A percentile compares a stretch with the other conserved stretches of the same genome.
Conservation (phyloP, 1,140 invertebrate species). For the Lepidurus couesii region DNA sequence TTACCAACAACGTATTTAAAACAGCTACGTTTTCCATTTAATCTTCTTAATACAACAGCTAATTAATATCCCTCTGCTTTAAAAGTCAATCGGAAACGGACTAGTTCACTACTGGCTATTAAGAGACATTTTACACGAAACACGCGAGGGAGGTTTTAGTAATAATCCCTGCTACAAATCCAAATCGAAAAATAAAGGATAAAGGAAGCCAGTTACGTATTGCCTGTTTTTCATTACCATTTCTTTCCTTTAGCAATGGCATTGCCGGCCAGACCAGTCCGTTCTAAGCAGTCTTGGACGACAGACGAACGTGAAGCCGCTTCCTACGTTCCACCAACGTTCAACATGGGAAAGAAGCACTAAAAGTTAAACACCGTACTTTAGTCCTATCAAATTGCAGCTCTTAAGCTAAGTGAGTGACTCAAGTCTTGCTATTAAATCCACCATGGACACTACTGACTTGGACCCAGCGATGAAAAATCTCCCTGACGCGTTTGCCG, state of each 20-base stretch:
- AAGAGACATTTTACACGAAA: too few relatives aligned
- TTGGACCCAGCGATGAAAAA: constrained; percentile 3
- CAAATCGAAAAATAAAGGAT: background rate
- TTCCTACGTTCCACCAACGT: background rate
- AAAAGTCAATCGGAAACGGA: too few relatives aligned
- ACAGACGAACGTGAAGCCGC: background rate
- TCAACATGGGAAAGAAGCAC: background rate
- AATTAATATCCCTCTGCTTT: too few relatives aligned
- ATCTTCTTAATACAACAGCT: too few relatives aligned
- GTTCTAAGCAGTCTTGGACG: background rate
- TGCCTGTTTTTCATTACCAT: background rate
- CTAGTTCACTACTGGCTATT: too few relatives aligned
- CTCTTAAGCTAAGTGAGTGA: background rate
- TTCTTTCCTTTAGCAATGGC: background rate
- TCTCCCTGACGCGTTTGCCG: background rate
- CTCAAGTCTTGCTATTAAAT: background rate
- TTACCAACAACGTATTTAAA: too few relatives aligned
- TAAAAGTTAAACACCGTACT: constrained; percentile 5
- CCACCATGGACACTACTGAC: background rate
- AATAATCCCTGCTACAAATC: background rate
- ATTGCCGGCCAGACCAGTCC: background rate
- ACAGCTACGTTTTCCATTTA: too few relatives aligned
- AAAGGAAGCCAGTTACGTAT: constrained; percentile 8
- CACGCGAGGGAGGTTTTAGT: background rate
- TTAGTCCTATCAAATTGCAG: background rate